These are phyloP conservation scores for Muscicapa adusta DNA, from an alignment of 2,113 vertebrate species.

Conservation along the genomic window DNA sequence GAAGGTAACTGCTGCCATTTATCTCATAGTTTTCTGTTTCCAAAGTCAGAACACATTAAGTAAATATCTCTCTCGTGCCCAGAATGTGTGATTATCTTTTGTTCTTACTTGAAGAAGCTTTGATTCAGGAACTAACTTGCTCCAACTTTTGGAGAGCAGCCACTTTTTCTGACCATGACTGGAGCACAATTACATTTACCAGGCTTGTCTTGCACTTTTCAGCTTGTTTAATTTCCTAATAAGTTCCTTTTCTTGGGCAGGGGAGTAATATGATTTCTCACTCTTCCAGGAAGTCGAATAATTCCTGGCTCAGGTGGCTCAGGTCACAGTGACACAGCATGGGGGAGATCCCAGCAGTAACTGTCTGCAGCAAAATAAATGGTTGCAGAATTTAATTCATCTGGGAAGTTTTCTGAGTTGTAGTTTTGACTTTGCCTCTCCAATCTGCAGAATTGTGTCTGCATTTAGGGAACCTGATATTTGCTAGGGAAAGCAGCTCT, in stretches of 20 bases:
- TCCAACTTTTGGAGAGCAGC: neutral
- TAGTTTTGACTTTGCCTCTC: neutral
- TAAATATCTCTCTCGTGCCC: slow-evolving; percentile 18
- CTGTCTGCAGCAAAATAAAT: neutral
- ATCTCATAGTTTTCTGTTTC: neutral
- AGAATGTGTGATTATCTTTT: slow-evolving; percentile 12
- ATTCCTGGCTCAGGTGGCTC: neutral
- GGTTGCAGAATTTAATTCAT: neutral
- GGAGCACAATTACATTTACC: neutral
- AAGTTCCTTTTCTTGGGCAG: neutral
- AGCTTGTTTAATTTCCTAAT: slow-evolving; percentile 37
- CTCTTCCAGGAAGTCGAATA: neutral
- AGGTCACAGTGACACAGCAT: neutral
- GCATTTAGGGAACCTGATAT: neutral
- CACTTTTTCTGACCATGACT: slow-evolving; percentile 4
- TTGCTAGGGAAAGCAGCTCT: neutral
- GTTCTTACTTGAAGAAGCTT: neutral
- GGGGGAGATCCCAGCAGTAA: neutral
- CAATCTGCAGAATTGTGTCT: neutral
- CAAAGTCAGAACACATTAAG: slow-evolving; percentile 4
- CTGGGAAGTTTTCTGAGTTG: neutral
- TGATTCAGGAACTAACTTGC: neutral
- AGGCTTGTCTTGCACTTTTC: neutral
- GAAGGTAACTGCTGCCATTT: neutral
- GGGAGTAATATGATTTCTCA: neutral